phyloP scores from a whole-genome alignment of 2,888 invertebrate genomes.

The Acanthosoma haemorrhoidale region DNA sequence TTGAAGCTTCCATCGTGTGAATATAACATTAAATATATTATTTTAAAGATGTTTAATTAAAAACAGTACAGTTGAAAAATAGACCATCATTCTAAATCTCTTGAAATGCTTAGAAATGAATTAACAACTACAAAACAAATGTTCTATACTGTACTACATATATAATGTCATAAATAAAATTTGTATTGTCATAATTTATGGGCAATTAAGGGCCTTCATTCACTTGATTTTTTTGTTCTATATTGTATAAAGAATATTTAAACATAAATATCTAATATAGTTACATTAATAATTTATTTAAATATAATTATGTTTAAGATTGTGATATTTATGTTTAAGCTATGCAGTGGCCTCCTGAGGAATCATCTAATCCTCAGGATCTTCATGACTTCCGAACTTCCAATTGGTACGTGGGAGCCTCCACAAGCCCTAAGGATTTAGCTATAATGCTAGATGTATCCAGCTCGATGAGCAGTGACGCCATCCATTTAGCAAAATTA shows the following conservation, averaged over 20 bases:
- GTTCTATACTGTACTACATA: no score
- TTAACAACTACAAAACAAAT: no score
- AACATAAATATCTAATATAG: not conserved
- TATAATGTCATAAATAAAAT: no score
- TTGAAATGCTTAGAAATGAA: no score
- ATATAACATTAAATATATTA: no score
- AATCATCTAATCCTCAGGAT: slow-evolving; percentile 59
- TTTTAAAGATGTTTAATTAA: no score
- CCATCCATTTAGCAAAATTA: slow-evolving; percentile 77
- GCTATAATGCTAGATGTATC: slow-evolving; percentile 83
- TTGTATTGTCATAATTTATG: no score
- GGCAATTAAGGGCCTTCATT: no score
- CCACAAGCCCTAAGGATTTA: slow-evolving; percentile 91
- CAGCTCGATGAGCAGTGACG: slow-evolving; percentile 78
- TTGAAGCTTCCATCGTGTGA: no score
- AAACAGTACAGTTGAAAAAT: no score
- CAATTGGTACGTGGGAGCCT: slow-evolving; percentile 96
- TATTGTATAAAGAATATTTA: not conserved
- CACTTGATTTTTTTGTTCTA: no score
- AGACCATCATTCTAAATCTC: no score
- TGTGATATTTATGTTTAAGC: slow-evolving; percentile 48
- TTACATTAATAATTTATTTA: not conserved
- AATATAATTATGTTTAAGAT: not conserved
- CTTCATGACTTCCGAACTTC: slow-evolving; percentile 91
- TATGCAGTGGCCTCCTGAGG: slow-evolving; percentile 59